Evolutionary conservation across 1,140 invertebrate species (phyloP).

Genomic region (Colletes gigas): DNA sequence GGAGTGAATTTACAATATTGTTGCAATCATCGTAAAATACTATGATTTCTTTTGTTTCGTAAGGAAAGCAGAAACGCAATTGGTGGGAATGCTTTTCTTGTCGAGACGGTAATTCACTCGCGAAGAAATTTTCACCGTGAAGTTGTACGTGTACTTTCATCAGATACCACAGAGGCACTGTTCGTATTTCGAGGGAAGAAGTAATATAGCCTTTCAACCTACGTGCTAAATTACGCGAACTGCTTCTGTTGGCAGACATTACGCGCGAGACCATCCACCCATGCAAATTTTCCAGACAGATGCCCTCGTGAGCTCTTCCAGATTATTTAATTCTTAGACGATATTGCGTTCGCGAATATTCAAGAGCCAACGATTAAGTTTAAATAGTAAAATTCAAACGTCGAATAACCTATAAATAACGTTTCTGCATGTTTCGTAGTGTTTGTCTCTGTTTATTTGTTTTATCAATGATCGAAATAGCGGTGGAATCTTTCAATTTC

Average conservation of each 20-base stretch:
- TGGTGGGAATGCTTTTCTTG: background rate
- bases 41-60: background rate
- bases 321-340: background rate
- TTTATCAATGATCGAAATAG: too few species aligned
- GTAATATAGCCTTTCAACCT: conserved; percentile 30
- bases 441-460: too few species aligned
- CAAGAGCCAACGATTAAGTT: background rate
- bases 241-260: conserved; percentile 35
- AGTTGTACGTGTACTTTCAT: conserved; percentile 23
- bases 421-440: too few species aligned
- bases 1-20: background rate
- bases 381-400: background rate
- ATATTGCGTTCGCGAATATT: background rate
- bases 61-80: background rate
- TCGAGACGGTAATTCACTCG: conserved; percentile 28
- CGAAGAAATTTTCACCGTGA: background rate
- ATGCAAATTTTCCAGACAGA: conserved; percentile 48
- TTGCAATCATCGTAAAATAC: background rate
- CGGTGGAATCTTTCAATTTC: too few species aligned
- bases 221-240: conserved; percentile 46
- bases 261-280: background rate
- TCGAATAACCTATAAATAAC: too few species aligned
- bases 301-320: background rate
- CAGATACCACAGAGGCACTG: background rate
- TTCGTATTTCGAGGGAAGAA: conserved; percentile 13